Conservation (phyloP, 2,888 invertebrate species). For the Micropterix aruncella region DNA sequence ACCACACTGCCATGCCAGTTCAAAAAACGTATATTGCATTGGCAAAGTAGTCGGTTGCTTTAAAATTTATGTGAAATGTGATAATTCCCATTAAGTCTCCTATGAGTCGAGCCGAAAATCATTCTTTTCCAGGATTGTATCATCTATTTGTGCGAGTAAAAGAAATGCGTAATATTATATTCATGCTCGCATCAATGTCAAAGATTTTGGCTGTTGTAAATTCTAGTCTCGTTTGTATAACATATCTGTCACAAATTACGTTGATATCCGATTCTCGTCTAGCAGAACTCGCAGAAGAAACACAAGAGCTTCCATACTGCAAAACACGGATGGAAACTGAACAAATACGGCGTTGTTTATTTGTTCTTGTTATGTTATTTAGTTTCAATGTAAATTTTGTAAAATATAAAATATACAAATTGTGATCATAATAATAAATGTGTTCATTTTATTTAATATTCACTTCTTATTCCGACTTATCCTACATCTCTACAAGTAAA, state of each 20-base stretch:
- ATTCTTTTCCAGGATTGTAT: too few species aligned
- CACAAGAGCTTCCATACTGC: neutral
- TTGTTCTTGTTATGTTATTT: neutral
- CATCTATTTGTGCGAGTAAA: too few species aligned
- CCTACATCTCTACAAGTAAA: too few species aligned
- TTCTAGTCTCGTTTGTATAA: neutral
- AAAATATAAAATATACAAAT: neutral
- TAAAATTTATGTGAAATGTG: too few species aligned
- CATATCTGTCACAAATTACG: neutral
- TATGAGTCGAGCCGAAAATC: too few species aligned
- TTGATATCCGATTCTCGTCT: neutral
- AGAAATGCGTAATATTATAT: slow-evolving; percentile 13
- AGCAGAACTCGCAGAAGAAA: neutral
- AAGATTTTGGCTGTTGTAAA: neutral
- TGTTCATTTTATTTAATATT: too few species aligned
- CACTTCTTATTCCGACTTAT: too few species aligned
- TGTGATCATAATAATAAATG: neutral
- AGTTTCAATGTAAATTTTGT: neutral
- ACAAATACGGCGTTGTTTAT: neutral
- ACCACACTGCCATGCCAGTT: too few species aligned
- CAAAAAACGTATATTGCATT: too few species aligned
- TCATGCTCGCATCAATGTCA: too few species aligned
- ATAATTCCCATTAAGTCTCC: too few species aligned
- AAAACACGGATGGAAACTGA: neutral
- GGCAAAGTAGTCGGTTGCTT: too few species aligned